Base-by-base conservation (phyloP, 2,888 invertebrate species). In the Drosophila robusta region DNA sequence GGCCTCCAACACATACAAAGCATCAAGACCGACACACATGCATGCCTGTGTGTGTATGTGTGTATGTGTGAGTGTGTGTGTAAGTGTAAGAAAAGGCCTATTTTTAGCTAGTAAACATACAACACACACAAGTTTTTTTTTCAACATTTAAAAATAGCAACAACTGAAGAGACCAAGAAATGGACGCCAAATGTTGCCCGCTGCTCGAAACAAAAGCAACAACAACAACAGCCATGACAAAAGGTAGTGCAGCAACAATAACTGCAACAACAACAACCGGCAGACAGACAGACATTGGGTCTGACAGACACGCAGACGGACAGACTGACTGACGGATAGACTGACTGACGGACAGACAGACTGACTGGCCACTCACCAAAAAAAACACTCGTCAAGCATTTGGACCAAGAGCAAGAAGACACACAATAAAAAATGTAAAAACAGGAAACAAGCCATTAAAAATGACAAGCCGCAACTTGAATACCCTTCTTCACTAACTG, bases 141-240 rank as follows among this genome's bases (percentile, higher is more conserved):
- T 56, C 49, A 63, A 46, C 71, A 63, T 71, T 67, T 69, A 78
- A 78, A 76, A 78, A 85, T 81, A 75, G 82, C 69, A 62, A 70
- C 60, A 71, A 49, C 58, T 73, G 51, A 60, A 52, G 55, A 72
- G 66, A 22, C 61, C 29, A 39, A 61, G 49, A 65, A 57, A 77
- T 77, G 52, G 39, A 72, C 56, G 52, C 72, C 67, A 72, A 72
- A 73, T 72, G 67, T 54, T 60, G 60, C 50, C 39, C 61, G 61
- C 45, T 51, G 8, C 34, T 39, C 24, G 36, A 18, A 49, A 41
- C 41, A 58, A 38, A 11, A 42, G n/a, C 39, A 54, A 16, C 41
- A 51, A 46, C 16, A 36, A 18, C 29, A 50, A 39, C 29, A 38
- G 32, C 14, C 34, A 38, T 3, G 45, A 4, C 26, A 41, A 29